phyloP scores from a whole-genome alignment of 2,113 vertebrate species.

The Thunnus maccoyii region DNA sequence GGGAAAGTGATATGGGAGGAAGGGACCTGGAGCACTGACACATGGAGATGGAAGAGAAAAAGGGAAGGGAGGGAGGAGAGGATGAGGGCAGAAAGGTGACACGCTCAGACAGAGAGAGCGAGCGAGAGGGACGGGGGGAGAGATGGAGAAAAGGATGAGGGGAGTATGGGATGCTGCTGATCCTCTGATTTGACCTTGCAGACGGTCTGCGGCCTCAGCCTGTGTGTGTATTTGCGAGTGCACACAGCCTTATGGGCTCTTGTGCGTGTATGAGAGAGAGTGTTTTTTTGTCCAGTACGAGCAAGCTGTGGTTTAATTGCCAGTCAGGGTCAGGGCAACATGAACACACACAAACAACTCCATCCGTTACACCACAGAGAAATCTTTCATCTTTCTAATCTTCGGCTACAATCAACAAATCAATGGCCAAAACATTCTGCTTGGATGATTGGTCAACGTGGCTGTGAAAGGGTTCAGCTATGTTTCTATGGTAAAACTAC shows the following conservation, averaged over 20 bases:
- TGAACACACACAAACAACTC: slow-evolving; percentile 55
- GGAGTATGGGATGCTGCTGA: slow-evolving; percentile 61
- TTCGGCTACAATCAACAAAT: slow-evolving; percentile 56
- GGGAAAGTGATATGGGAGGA: slow-evolving; percentile 67
- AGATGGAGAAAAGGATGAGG: slow-evolving; percentile 55
- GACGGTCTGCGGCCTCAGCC: slow-evolving; percentile 51
- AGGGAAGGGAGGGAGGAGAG: slow-evolving; percentile 44
- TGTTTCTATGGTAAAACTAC: slow-evolving; percentile 11
- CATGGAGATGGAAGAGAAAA: slow-evolving; percentile 45
- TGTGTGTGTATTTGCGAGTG: slow-evolving; percentile 18
- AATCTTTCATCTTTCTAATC: slow-evolving; percentile 39
- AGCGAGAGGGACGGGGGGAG: slow-evolving; percentile 17
- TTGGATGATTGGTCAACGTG: slow-evolving; percentile 31
- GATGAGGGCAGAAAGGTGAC: slow-evolving; percentile 68
- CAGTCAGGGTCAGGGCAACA: slow-evolving; percentile 48
- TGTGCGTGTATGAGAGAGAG: slow-evolving; percentile 20
- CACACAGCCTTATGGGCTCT: slow-evolving; percentile 15
- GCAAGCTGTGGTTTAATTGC: slow-evolving; percentile 61
- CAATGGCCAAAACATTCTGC: slow-evolving; percentile 48
- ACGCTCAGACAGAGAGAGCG: slow-evolving; percentile 45
- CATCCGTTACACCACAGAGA: slow-evolving; percentile 34
- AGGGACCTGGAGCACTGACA: slow-evolving; percentile 61
- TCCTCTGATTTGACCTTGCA: slow-evolving; percentile 79
- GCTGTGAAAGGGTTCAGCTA: background rate
- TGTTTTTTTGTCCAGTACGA: slow-evolving; percentile 48